Evolutionary conservation across 1,140 invertebrate species (phyloP), one percentile per base, ranked within the genome.

Genomic region (Pseudoatta argentina): DNA sequence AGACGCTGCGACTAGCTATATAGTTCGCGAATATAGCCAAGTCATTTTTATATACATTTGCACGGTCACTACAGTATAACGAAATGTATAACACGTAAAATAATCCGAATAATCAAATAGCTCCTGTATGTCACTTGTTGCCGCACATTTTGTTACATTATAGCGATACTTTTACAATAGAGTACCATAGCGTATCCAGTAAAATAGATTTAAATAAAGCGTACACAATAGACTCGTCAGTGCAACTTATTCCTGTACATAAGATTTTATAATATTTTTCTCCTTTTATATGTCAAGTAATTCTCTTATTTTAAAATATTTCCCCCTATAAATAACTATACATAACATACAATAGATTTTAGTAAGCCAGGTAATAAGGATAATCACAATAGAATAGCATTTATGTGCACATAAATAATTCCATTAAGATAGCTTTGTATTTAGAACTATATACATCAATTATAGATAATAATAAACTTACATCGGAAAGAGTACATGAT

Each of bases 381-480:
- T 73, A 73, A 18, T 39, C 8, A 39, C 8, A 10, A 75, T 75
- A 75, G 57, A 75, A 18, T 57, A 39, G 14, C 53, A 39, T 75
- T 39, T 44, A 34, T 21, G 63, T 73, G 30, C 8, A 67, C 51
- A 67, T 82, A 18, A 48, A 48, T 27, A 77, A 24, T 66, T 83
- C 10, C 66, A 71, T 82, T 55, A n/a, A 34, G 55, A 76, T 78
- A 39, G 86, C 27, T 59, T 85, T 89, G 66, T 86, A 87, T 82
- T 86, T 83, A 88, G 73, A 81, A 57, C 82, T 86, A 87, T 91
- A 88, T 87, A 86, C 78, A 87, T 44, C 30, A 39, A 61, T 76
- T 61, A 76, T 24, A 8, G n/a, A 44, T 75, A 75, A 1, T 88
- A 8, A 48, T 27, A 73, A 39, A 69, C 4, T 63, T 57, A 61